Evolutionary conservation across 2,113 vertebrate species (phyloP).

Genomic region (Butorides virescens): DNA sequence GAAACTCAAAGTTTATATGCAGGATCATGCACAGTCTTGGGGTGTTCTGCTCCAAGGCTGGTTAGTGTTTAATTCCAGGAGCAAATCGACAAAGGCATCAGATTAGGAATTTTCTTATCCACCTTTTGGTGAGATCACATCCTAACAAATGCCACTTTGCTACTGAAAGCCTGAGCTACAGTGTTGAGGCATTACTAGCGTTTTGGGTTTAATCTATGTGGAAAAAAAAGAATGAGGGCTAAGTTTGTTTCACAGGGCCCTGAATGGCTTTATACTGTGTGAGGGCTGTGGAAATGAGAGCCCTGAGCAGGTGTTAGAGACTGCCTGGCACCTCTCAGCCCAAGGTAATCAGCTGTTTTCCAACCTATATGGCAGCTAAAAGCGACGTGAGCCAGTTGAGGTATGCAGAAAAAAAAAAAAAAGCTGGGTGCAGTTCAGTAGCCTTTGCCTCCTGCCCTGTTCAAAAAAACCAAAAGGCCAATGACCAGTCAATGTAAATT

Average conservation of each 20-base stretch:
- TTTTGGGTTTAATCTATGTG: neutral
- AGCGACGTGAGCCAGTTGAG: accelerated
- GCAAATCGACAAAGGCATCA: neutral
- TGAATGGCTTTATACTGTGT: neutral
- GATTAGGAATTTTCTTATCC: neutral
- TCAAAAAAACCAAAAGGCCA: neutral
- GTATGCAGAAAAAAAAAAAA: neutral
- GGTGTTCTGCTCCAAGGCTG: neutral
- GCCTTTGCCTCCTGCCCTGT: neutral
- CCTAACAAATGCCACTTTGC: neutral
- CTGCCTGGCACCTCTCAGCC: neutral
- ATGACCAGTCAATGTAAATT: neutral
- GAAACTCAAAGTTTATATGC: neutral
- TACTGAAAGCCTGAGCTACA: neutral
- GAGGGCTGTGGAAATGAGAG: neutral
- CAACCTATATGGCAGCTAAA: neutral
- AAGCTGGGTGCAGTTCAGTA: neutral
- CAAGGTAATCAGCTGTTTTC: neutral
- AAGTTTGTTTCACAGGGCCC: neutral
- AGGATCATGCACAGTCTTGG: neutral
- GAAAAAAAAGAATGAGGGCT: neutral
- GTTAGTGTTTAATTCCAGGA: neutral
- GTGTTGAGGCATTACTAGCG: neutral
- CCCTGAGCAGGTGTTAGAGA: neutral
- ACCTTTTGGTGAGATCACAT: neutral